These are phyloP conservation scores for Chymomyza amoena DNA, from an alignment of 2,888 invertebrate species.

Conservation along the genomic window DNA sequence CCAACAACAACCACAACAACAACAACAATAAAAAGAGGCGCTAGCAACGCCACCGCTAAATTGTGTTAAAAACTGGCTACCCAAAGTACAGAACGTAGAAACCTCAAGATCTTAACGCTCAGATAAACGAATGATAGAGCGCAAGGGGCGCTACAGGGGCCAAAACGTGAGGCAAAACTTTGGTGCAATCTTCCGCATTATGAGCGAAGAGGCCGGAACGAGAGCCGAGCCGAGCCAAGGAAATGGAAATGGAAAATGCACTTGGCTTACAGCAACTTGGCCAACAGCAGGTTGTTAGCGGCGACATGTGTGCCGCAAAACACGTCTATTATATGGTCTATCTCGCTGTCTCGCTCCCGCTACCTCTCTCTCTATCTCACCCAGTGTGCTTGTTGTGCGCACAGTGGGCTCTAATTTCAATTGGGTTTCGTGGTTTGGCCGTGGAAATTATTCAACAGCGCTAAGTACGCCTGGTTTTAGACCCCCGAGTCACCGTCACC, in stretches of 20 bases:
- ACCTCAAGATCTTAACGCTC: constrained; percentile 63
- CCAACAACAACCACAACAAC: background rate
- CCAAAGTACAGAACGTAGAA: constrained; percentile 69
- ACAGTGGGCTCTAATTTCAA: constrained; percentile 69
- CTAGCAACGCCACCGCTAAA: constrained; percentile 45
- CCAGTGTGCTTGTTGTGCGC: constrained; percentile 19
- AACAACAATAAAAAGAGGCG: background rate
- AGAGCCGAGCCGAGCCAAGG: constrained; percentile 33
- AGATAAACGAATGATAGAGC: constrained; percentile 48
- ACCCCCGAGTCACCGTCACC: background rate
- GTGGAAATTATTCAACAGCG: constrained; percentile 73
- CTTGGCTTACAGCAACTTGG: constrained; percentile 51
- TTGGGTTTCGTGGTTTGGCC: constrained; percentile 65
- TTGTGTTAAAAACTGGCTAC: constrained; percentile 66
- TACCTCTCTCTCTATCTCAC: background rate
- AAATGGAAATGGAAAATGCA: constrained; percentile 72
- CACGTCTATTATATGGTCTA: background rate
- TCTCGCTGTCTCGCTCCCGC: background rate
- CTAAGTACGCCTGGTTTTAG: constrained; percentile 56
- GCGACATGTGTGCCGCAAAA: constrained; percentile 63
- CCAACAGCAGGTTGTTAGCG: constrained; percentile 60
- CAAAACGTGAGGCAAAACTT: constrained; percentile 17
- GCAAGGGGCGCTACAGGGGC: constrained; percentile 56
- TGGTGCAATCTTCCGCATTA: constrained; percentile 73
- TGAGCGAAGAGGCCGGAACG: constrained; percentile 52